Conservation (phyloP, 1,140 invertebrate species). For the Drosophila mojavensis region DNA sequence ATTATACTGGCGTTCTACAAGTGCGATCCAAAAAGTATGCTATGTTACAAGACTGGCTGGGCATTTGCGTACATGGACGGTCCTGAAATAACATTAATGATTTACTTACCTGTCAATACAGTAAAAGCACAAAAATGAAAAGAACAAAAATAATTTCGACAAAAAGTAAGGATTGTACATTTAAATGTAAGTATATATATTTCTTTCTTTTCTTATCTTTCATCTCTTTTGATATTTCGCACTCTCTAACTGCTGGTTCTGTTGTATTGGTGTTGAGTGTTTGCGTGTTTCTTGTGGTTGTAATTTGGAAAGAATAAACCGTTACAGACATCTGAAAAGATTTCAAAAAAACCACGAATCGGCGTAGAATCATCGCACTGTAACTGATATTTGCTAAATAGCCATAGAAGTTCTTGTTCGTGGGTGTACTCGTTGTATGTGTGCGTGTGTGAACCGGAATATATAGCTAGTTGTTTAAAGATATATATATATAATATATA, state of each 20-base stretch:
- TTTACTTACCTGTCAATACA: conserved; percentile 9
- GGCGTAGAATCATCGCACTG: conserved; percentile 2
- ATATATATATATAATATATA: conserved; percentile 54
- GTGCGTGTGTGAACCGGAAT: conserved; percentile 66
- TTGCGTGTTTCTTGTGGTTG: conserved; percentile 19
- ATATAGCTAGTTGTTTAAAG: conserved; percentile 77
- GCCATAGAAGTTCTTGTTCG: conserved; percentile 20
- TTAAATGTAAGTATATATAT: conserved; percentile 76
- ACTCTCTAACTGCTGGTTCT: conserved; percentile 26
- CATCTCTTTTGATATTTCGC: conserved; percentile 45
- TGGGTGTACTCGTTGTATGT: conserved; percentile 26
- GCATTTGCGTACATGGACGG: neutral
- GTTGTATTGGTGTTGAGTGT: conserved; percentile 9
- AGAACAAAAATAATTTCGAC: conserved; percentile 32
- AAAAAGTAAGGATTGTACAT: conserved; percentile 70
- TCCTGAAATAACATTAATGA: neutral
- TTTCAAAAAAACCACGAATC: conserved; percentile 58
- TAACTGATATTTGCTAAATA: conserved; percentile 17
- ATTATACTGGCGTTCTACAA: neutral
- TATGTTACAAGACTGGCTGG: neutral
- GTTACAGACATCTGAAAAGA: conserved; percentile 75
- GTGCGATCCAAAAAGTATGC: conserved; percentile 3
- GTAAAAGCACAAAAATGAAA: conserved; percentile 35
- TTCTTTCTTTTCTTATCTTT: conserved; percentile 34
- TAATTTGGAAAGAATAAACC: conserved; percentile 48